Conservation (phyloP, 2,797 vertebrate genomes). For the Alfaro cultratus region DNA sequence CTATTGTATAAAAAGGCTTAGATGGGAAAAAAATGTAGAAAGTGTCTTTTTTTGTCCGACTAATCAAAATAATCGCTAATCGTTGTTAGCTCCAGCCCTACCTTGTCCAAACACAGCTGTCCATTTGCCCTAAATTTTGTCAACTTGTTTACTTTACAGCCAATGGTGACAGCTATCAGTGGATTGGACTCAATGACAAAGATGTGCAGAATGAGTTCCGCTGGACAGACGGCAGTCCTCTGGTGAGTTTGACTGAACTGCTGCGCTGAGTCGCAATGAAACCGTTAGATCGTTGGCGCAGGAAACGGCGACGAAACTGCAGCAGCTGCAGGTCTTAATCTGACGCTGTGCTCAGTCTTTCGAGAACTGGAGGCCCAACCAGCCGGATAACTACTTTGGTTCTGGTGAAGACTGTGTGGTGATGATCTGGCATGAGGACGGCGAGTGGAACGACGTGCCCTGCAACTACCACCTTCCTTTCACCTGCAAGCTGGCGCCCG, state of each 20-base stretch:
- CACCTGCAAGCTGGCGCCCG: conserved; percentile 93
- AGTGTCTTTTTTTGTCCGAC: no score
- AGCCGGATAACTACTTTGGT: conserved; percentile 92
- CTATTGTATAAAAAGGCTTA: no score
- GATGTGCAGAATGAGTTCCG: conserved; percentile 90
- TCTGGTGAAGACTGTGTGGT: conserved; percentile 93
- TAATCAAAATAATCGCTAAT: no score
- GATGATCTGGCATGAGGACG: conserved; percentile 93
- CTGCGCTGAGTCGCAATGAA: background rate
- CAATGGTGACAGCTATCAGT: conserved; percentile 88
- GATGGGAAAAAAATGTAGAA: no score
- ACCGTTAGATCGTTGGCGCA: background rate
- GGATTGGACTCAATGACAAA: conserved; percentile 94
- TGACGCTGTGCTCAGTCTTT: conserved; percentile 74
- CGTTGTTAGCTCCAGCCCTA: no score
- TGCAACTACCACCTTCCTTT: conserved; percentile 97
- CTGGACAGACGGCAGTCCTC: conserved; percentile 90
- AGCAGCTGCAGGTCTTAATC: background rate
- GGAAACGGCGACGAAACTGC: background rate
- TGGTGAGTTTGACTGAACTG: conserved; percentile 81
- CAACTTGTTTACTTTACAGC: conserved; percentile 49
- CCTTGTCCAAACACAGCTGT: background rate
- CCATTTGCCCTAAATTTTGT: background rate
- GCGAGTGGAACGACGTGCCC: conserved; percentile 95
- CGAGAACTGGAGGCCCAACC: conserved; percentile 94